Evolutionary conservation across 2,797 vertebrate genomes (phyloP).

Genomic region (Leuciscus waleckii): DNA sequence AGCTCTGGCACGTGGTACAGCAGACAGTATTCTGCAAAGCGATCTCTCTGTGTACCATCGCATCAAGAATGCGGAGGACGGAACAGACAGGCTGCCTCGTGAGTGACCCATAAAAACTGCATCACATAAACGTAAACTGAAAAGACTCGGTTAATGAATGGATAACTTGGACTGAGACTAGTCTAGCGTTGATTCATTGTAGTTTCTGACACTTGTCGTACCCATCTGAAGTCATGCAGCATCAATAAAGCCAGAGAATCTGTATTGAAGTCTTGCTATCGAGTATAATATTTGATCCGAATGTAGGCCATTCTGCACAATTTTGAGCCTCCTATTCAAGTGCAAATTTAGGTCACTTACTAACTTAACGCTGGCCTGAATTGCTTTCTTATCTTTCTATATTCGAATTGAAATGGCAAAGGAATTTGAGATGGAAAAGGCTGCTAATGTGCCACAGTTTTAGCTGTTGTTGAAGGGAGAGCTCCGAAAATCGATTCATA

Average conservation of each 20-base stretch:
- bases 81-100: slow-evolving; percentile 89
- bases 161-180: background rate
- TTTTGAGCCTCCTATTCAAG: slow-evolving; percentile 58
- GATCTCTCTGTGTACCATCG: slow-evolving; percentile 88
- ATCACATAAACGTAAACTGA: background rate
- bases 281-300: slow-evolving; percentile 15
- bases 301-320: slow-evolving; percentile 63
- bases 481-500: background rate
- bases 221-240: background rate
- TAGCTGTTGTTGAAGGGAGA: background rate
- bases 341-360: slow-evolving; percentile 65
- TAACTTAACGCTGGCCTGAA: slow-evolving; percentile 64
- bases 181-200: background rate
- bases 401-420: slow-evolving; percentile 58
- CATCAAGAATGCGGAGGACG: slow-evolving; percentile 86
- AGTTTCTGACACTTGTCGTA: background rate
- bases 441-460: slow-evolving; percentile 42
- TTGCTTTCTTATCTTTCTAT: slow-evolving; percentile 64
- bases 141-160: background rate
- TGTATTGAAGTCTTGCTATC: slow-evolving; percentile 41
- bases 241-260: background rate
- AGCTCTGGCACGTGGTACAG: slow-evolving; percentile 91
- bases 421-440: slow-evolving; percentile 50
- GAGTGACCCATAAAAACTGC: slow-evolving; percentile 68
- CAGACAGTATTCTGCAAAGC: slow-evolving; percentile 90